Conservation (phyloP, 2,113 vertebrate species). For the Fulica atra region DNA sequence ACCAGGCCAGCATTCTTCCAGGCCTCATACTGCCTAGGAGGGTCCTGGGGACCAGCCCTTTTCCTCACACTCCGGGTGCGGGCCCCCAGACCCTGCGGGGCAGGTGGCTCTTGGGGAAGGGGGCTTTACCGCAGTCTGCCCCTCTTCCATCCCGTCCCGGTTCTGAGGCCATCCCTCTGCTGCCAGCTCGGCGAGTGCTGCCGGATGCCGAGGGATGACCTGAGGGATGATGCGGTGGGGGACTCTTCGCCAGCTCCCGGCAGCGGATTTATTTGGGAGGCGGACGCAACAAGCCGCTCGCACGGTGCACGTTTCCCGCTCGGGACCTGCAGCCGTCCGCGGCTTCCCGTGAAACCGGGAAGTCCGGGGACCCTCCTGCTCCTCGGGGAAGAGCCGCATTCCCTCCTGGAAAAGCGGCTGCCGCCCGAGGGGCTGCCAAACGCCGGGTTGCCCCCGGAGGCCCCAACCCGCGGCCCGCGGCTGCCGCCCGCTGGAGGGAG, state of each 20-base stretch:
- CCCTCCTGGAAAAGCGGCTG: not conserved
- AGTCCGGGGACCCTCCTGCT: fast-evolving
- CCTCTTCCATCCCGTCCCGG: not conserved
- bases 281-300: not conserved
- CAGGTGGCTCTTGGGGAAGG: no score
- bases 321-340: not conserved
- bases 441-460: not conserved
- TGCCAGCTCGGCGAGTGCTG: not conserved
- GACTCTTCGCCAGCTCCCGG: not conserved
- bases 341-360: not conserved
- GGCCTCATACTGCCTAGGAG: fast-evolving
- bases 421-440: fast-evolving
- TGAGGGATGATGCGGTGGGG: no score
- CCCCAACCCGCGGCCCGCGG: not conserved
- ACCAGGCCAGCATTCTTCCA: fast-evolving
- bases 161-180: not conserved
- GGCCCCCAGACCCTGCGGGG: not conserved
- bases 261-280: fast-evolving
- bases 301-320: not conserved
- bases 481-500: constrained; percentile 48
- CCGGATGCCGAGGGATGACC: not conserved
- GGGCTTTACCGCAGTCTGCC: not conserved
- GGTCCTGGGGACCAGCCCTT: not conserved
- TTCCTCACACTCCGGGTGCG: not conserved
- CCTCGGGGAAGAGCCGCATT: not conserved